Percentiles rank a stretch among this genome's conserved stretches.
These are phyloP conservation scores for Coecobrya sp. DNA, from an alignment of 2,888 invertebrate species.

Conservation along the genomic window DNA sequence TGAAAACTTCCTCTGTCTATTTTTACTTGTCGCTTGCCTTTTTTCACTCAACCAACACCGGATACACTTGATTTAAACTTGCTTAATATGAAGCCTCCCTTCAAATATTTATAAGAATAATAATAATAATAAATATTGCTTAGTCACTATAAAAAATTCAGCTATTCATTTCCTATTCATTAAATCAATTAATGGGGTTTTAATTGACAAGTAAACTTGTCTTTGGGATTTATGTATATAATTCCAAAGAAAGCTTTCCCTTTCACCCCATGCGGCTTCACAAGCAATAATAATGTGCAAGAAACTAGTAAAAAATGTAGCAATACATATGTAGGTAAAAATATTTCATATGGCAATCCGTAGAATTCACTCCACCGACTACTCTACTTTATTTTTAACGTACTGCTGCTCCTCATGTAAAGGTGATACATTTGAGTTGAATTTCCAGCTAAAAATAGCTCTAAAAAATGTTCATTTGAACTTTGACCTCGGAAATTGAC, in stretches of 20 bases:
- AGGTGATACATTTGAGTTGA: too few species aligned
- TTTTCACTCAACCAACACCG: too few species aligned
- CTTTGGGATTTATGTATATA: slow-evolving; percentile 10
- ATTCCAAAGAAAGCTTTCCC: not conserved
- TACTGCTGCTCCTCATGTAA: too few species aligned
- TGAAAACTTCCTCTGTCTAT: slow-evolving; percentile 11
- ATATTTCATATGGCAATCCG: too few species aligned
- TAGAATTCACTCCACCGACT: too few species aligned
- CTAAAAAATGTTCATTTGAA: too few species aligned
- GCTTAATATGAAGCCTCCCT: too few species aligned
- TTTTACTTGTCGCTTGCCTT: not conserved
- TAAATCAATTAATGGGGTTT: slow-evolving; percentile 66
- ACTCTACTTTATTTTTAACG: too few species aligned
- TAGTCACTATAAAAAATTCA: not conserved
- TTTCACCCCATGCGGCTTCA: not conserved
- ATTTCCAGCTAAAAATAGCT: too few species aligned
- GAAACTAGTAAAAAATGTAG: not conserved
- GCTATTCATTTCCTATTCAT: slow-evolving; percentile 27
- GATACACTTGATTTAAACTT: slow-evolving; percentile 22
- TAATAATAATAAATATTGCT: not conserved
- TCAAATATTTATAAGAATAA: too few species aligned
- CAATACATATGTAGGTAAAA: too few species aligned
- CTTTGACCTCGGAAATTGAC: too few species aligned
- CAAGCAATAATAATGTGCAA: not conserved
- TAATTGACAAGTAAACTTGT: slow-evolving; percentile 48